Base-by-base conservation (phyloP, 2,797 vertebrate genomes). In the Phoxinus dragarum region DNA sequence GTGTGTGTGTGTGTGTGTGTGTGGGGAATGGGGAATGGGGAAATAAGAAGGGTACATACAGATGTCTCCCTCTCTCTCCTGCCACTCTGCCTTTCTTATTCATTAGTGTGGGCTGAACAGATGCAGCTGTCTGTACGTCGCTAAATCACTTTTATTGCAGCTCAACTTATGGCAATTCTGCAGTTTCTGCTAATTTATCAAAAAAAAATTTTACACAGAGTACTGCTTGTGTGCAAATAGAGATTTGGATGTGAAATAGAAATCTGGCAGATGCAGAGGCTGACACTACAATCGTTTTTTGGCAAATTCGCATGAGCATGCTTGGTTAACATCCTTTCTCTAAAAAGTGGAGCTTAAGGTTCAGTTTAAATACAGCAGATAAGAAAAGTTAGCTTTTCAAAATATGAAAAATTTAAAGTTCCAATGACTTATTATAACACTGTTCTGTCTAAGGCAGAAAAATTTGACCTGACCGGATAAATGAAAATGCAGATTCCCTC, bases 101-200 rank as follows among this genome's bases (percentile, higher is more conserved):
- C 84, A 80, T 85, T 80, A 66, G 42, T 64, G 54, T 78, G 67
- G 31, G 67, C 21, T 85, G 76, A 85, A 80, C 84, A 85, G 76
- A 79, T 85, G 84, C 72, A 42, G 34, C 56, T 21, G 59, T 74
- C 78, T 85, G 77, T 80, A 80, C 54, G 68, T 66, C 42, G 17
- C 77, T 85, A 80, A 80, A 85, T 85, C 84, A 74, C 69, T 74
- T 80, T 85, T 85, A 85, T 85, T 85, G 34, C 16, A 0, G 44
- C 77, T 80, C 54, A 80, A 66, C 34, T 54, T 34, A 40, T 9
- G 1, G 44, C 69, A 66, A 74, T 80, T 73, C 56, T 21, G n/a
- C 77, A 31, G 54, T n/a, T 80, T 49, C 56, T 85, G 84, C 42
- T 74, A 85, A 85, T 85, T 80, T 85, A 67, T 31, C 77, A 49